Conservation (phyloP, 2,888 invertebrate species). For the Oscheius myriophilus region DNA sequence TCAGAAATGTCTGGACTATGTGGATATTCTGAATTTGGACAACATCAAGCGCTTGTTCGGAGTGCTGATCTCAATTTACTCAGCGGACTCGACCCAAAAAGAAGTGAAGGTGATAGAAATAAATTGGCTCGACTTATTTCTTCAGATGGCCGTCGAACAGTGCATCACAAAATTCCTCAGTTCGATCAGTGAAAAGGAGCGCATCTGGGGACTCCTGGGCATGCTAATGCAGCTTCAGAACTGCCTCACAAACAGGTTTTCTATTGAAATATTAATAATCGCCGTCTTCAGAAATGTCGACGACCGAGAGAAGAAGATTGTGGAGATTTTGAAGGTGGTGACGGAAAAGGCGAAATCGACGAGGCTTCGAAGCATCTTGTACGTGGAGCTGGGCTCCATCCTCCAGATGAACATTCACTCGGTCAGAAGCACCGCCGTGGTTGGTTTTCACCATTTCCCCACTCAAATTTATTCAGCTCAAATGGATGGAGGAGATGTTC, state of each 20-base stretch:
- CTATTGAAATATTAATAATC: not conserved
- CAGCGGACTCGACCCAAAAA: not conserved
- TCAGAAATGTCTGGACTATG: constrained; percentile 39
- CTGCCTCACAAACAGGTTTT: not conserved
- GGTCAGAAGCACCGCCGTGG: constrained; percentile 2
- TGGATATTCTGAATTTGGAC: constrained; percentile 32
- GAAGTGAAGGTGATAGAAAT: constrained; percentile 1
- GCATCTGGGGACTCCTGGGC: constrained; percentile 43
- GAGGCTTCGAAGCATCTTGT: constrained; percentile 21
- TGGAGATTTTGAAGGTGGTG: not conserved
- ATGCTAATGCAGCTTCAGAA: constrained; percentile 40
- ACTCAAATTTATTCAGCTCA: constrained; percentile 23
- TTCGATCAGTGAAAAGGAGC: constrained; percentile 39
- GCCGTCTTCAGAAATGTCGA: constrained; percentile 1
- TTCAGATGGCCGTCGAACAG: constrained; percentile 14
- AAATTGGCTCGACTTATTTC: no score
- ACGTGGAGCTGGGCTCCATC: constrained; percentile 19
- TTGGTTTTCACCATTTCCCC: not conserved
- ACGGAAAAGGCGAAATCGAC: not conserved
- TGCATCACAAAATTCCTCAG: constrained; percentile 6
- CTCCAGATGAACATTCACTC: constrained; percentile 17
- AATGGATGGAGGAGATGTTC: constrained; percentile 31
- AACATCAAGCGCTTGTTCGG: constrained; percentile 43
- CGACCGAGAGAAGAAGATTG: constrained; percentile 14
- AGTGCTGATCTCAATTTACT: constrained; percentile 26